These are phyloP conservation scores for Lithophane semibrunnea DNA, from an alignment of 2,888 invertebrate genomes.

Conservation along the genomic window DNA sequence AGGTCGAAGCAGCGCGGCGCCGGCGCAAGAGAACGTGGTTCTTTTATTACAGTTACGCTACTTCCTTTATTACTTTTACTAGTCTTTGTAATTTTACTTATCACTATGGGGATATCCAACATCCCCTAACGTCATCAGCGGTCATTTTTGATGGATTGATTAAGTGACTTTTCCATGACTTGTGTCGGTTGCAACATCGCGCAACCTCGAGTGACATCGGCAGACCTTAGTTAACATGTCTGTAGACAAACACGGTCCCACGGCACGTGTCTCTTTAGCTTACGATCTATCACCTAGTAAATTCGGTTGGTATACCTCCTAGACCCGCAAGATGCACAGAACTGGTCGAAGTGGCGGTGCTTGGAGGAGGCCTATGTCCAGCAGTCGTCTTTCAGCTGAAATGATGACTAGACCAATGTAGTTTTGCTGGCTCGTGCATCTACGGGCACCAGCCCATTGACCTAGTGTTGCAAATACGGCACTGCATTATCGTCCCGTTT, in stretches of 20 bases:
- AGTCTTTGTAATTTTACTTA: conserved; percentile 3
- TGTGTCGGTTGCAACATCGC: neutral
- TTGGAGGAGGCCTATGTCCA: no score
- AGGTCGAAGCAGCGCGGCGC: conserved; percentile 64
- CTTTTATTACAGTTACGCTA: conserved; percentile 44
- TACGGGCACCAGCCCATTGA: neutral
- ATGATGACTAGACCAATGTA: no score
- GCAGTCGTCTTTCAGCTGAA: no score
- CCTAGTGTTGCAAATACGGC: neutral
- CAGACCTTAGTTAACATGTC: neutral
- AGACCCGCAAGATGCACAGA: no score
- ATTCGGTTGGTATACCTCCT: no score
- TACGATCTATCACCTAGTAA: no score
- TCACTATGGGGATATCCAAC: neutral
- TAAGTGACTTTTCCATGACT: no score
- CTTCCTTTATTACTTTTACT: conserved; percentile 41
- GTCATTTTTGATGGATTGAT: no score
- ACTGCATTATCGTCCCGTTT: neutral
- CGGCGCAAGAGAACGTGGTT: conserved; percentile 58
- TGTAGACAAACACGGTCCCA: no score
- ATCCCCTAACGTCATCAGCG: neutral
- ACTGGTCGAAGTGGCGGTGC: no score
- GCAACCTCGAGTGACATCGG: neutral
- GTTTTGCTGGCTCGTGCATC: neutral
- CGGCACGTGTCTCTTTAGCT: no score